phyloP scores from a whole-genome alignment of 2,888 invertebrate species.

The Petrophora chlorosata region DNA sequence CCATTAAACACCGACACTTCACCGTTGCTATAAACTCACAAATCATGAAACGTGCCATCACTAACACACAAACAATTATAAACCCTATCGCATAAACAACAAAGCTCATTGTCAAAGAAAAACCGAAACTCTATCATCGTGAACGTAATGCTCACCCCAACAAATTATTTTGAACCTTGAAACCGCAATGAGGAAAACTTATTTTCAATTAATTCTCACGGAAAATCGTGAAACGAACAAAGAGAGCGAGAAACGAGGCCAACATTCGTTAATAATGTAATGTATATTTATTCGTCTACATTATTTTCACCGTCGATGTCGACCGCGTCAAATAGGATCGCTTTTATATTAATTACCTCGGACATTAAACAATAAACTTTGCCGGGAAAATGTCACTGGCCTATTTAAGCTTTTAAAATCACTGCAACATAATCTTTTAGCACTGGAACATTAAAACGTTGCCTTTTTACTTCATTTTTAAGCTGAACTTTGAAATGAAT shows the following conservation, averaged over 20 bases:
- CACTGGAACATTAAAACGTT: background rate
- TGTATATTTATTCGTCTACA: slow-evolving; percentile 81
- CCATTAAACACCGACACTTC: slow-evolving; percentile 83
- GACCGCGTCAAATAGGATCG: slow-evolving; percentile 63
- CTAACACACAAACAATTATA: slow-evolving; percentile 49
- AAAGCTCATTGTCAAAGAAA: slow-evolving; percentile 56
- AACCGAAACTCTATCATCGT: slow-evolving; percentile 55
- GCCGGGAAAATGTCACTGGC: slow-evolving; percentile 38
- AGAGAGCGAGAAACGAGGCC: slow-evolving; percentile 82
- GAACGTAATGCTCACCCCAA: slow-evolving; percentile 63
- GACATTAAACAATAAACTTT: slow-evolving; percentile 46
- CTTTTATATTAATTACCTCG: slow-evolving; percentile 57
- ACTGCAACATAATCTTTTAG: background rate
- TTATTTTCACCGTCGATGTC: slow-evolving; percentile 70
- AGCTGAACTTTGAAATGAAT: slow-evolving; percentile 10
- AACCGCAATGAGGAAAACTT: slow-evolving; percentile 65
- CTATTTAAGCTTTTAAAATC: background rate
- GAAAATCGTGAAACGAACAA: slow-evolving; percentile 79
- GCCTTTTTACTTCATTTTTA: slow-evolving; percentile 22
- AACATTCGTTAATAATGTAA: slow-evolving; percentile 84
- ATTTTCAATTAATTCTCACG: slow-evolving; percentile 69
- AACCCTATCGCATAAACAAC: slow-evolving; percentile 44
- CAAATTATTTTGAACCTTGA: slow-evolving; percentile 78
- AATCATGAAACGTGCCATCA: slow-evolving; percentile 80
- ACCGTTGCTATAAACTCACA: slow-evolving; percentile 84